These are phyloP conservation scores for Lepus americanus DNA, from an alignment of 2,113 vertebrate species.

Conservation along the genomic window DNA sequence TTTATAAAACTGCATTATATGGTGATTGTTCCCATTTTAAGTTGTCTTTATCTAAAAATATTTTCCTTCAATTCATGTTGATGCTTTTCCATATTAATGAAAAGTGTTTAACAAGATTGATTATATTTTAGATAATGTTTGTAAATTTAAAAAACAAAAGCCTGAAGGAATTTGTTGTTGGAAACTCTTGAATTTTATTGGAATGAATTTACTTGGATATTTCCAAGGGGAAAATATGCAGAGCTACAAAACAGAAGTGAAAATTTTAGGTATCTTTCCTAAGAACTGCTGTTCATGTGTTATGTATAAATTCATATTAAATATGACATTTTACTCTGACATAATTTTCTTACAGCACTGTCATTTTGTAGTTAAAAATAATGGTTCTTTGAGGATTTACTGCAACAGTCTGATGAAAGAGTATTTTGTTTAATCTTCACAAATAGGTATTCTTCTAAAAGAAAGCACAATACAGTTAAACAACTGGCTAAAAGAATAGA, in stretches of 20 bases:
- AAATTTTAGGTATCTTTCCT: not conserved
- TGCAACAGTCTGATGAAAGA: constrained; percentile 45
- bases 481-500: constrained; percentile 34
- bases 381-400: constrained; percentile 48
- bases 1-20: not conserved
- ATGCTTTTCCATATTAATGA: not conserved
- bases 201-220: not conserved
- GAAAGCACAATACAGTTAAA: constrained; percentile 61
- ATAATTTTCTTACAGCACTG: not conserved
- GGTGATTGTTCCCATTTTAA: constrained; percentile 13
- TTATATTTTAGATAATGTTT: not conserved
- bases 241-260: not conserved
- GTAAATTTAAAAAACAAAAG: not conserved
- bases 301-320: constrained; percentile 21
- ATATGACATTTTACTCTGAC: not conserved
- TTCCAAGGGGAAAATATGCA: not conserved
- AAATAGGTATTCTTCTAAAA: constrained; percentile 48
- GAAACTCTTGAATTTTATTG: not conserved
- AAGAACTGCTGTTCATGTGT: not conserved
- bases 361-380: constrained; percentile 37
- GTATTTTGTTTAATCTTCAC: constrained; percentile 57
- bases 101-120: not conserved
- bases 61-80: constrained; percentile 18
- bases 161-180: not conserved
- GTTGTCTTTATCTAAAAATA: not conserved